Percentiles rank a stretch among this genome's conserved stretches.
Evolutionary conservation across 2,113 vertebrate genomes (phyloP).

Genomic region (Sigmodon hispidus): DNA sequence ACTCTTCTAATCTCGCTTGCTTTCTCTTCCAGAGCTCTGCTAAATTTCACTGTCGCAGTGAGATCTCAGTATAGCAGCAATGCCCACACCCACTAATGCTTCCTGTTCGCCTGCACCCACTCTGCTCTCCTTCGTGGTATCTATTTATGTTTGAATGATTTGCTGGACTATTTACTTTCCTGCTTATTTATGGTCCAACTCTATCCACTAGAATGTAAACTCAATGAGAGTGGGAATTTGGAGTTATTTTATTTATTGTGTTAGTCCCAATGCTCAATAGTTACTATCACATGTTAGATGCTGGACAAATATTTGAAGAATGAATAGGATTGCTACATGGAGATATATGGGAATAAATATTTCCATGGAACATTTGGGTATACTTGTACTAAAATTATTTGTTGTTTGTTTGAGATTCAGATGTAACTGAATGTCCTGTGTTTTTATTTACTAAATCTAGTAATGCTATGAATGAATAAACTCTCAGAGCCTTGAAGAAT

Average conservation of each 20-base stretch:
- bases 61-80: neutral
- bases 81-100: neutral
- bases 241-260: neutral
- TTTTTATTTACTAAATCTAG: slow-evolving; percentile 50
- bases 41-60: neutral
- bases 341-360: slow-evolving; percentile 26
- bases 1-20: neutral
- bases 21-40: neutral
- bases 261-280: neutral
- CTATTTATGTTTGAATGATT: slow-evolving; percentile 10
- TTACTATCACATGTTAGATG: neutral
- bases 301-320: slow-evolving; percentile 46
- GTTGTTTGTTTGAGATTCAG: slow-evolving; percentile 48
- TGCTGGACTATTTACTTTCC: neutral
- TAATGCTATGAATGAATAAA: neutral
- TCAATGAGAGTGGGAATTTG: neutral
- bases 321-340: neutral
- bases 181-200: neutral
- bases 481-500: neutral
- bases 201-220: neutral
- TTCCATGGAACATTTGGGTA: neutral
- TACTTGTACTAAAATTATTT: slow-evolving; percentile 6
- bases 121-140: neutral
- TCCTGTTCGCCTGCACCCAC: neutral
- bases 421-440: neutral